Evolutionary conservation across 1,140 invertebrate genomes (phyloP).

Genomic region (Diprion similis): DNA sequence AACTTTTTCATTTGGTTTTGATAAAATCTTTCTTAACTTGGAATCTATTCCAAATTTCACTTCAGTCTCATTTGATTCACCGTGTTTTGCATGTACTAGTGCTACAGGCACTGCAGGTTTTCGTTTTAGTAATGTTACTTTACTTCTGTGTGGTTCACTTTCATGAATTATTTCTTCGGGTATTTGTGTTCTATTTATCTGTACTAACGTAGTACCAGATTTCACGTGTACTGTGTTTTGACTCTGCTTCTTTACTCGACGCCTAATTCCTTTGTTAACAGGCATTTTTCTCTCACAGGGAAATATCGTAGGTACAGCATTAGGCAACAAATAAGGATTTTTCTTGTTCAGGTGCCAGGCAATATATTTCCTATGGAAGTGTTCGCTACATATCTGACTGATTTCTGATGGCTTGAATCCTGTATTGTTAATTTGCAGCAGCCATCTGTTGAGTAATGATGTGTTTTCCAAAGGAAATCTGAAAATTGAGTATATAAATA

Average conservation of each 20-base stretch:
- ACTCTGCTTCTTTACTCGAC: slow-evolving; percentile 12
- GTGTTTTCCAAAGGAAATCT: slow-evolving; percentile 37
- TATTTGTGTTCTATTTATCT: slow-evolving; percentile 16
- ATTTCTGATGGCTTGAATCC: slow-evolving; percentile 27
- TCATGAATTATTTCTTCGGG: not conserved
- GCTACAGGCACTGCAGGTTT: not conserved
- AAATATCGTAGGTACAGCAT: slow-evolving; percentile 36
- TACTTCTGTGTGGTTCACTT: slow-evolving; percentile 7
- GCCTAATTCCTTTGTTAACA: slow-evolving; percentile 8
- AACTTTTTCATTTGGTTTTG: slow-evolving; percentile 18
- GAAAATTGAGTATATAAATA: slow-evolving; percentile 5
- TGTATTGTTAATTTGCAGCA: slow-evolving; percentile 29
- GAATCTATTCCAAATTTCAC: too few species aligned
- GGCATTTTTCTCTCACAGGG: not conserved
- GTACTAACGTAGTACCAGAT: not conserved
- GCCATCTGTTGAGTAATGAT: slow-evolving; percentile 34
- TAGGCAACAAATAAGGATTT: slow-evolving; percentile 28
- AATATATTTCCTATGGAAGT: slow-evolving; percentile 35
- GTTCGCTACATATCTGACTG: slow-evolving; percentile 36
- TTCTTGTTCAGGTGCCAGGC: slow-evolving; percentile 24
- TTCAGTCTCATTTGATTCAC: too few species aligned
- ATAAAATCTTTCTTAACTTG: slow-evolving; percentile 25
- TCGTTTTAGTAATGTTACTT: not conserved
- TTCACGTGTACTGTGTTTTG: slow-evolving; percentile 19
- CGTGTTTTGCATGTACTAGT: too few species aligned